Evolutionary conservation across 2,797 vertebrate species (phyloP), one percentile per base, ranked within the genome.

Genomic region (Myotis findleyi): DNA sequence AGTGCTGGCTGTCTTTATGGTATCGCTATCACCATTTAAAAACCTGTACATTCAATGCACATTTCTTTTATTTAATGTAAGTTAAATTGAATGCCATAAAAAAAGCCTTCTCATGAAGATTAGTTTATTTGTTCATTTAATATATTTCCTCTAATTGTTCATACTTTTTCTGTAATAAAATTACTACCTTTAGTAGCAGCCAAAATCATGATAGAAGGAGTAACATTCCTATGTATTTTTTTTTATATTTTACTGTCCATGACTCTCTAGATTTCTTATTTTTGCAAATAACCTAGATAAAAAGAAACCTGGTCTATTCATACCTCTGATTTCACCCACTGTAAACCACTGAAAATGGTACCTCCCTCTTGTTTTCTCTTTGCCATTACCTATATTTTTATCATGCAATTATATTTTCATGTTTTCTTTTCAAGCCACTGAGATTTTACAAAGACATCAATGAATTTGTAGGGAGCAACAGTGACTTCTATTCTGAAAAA

Each of bases 401-500:
- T 11, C 30, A 55, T 11, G 20, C 2, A 64, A 21, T 49, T 80
- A 17, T 18, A 81, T 33, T 38, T 57, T 55, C 5, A 47, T 5
- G 23, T 75, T 38, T 47, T 44, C 8, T 93, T 96, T 96, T 97
- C 38, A 88, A 30, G 21, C 11, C 3, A 18, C 0, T 86, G 18
- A 1, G 38, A 36, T 25, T 80, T 62, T 49, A 77, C 3, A 94
- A 86, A 94, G 68, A 30, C 17, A 72, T 51, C 66, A 51, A 12
- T 6, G 10, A 84, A 73, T 73, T 94, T 94, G 71, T 53, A 75
- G 71, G 5, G 18, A 92, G 5, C 14, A 57, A 68, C 44, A 87
- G 89, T 95, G 27, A 66, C 12, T 55, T 97, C 62, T 23, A 27
- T 79, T 94, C 51, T 72, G 47, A 59, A 76, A 91, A 95, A 95